phyloP scores from a whole-genome alignment of 1,140 invertebrate genomes.

The Scaptomyza hsui region DNA sequence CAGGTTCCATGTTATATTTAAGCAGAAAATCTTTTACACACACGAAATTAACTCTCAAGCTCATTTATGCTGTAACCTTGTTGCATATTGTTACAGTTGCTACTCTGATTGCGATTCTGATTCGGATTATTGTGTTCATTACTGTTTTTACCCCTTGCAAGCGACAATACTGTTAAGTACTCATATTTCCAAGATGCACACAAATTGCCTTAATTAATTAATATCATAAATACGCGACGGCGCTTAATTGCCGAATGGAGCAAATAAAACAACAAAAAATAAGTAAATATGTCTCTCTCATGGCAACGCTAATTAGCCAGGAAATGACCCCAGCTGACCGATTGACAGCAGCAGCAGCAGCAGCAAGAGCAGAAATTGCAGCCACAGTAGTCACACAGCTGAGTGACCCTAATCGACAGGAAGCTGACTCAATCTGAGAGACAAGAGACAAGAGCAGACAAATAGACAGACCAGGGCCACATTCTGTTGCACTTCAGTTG shows the following conservation, averaged over 20 bases:
- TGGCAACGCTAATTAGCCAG: constrained; percentile 77
- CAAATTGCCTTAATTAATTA: constrained; percentile 80
- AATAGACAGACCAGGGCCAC: constrained; percentile 33
- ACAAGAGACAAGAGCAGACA: background rate
- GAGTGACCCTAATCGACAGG: constrained; percentile 80
- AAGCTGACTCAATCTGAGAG: constrained; percentile 78
- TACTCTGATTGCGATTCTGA: background rate
- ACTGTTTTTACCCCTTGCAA: background rate
- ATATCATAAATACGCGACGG: constrained; percentile 78
- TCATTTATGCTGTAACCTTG: constrained; percentile 1
- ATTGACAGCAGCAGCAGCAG: constrained; percentile 49
- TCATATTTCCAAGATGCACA: constrained; percentile 60
- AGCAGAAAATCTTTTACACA: background rate
- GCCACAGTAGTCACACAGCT: constrained; percentile 46
- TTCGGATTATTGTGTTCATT: background rate
- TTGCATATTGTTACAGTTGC: constrained; percentile 2
- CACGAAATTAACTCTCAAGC: background rate
- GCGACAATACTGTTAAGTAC: background rate
- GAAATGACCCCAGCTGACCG: constrained; percentile 79
- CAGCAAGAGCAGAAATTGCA: constrained; percentile 42
- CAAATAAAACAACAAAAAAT: constrained; percentile 33
- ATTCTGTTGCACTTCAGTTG: constrained; percentile 63
- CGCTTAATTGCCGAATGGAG: constrained; percentile 67
- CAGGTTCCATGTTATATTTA: no score
- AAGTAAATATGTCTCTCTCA: constrained; percentile 56